Conservation (phyloP, 37 sponge, comb jelly and placozoan species). For the Ianthella basta region DNA sequence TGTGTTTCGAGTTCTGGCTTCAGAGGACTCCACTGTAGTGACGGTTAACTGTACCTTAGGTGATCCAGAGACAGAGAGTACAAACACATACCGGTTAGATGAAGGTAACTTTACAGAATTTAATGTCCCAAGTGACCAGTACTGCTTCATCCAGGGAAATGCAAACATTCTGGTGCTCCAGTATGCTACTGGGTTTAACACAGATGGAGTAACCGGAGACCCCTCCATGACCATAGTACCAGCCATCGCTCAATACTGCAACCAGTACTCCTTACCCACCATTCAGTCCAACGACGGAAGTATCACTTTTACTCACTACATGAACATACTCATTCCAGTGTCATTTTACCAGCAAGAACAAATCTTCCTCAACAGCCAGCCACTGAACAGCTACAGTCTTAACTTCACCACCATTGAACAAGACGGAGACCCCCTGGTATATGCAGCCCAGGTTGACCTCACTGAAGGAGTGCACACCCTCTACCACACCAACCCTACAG, state of each 20-base stretch:
- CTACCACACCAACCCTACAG: conserved; percentile 23
- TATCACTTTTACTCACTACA: too few species aligned
- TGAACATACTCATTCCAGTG: too few species aligned
- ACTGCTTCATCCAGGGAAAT: neutral
- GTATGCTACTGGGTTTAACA: neutral
- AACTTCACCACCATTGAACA: too few species aligned
- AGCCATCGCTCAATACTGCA: too few species aligned
- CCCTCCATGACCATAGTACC: conserved; percentile 9
- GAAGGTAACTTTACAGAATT: too few species aligned
- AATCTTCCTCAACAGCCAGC: too few species aligned
- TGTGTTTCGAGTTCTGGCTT: neutral
- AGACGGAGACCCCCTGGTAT: conserved; percentile 36
- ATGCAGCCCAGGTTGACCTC: neutral
- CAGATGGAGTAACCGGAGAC: neutral
- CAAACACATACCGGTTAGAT: neutral
- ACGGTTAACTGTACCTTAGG: neutral
- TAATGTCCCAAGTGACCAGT: neutral
- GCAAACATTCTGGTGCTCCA: neutral
- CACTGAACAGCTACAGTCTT: too few species aligned
- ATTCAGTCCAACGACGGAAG: too few species aligned
- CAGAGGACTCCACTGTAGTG: neutral
- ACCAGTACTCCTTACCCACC: too few species aligned
- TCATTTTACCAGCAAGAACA: too few species aligned
- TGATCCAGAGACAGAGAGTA: neutral
- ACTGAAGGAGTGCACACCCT: neutral